Conservation (phyloP, 2,113 vertebrate species). For the Elephas maximus region DNA sequence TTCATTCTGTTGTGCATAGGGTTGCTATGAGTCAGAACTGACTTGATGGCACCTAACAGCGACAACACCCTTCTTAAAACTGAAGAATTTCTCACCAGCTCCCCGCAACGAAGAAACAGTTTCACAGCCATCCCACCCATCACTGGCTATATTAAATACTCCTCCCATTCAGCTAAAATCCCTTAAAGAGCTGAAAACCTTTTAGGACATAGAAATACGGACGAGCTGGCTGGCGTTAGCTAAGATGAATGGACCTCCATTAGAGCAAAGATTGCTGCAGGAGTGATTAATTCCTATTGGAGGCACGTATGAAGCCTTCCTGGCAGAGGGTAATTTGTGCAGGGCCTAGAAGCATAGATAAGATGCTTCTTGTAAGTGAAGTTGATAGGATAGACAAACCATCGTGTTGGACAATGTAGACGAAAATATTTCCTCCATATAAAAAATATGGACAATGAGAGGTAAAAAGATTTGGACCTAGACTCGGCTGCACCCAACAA, state of each 20-base stretch:
- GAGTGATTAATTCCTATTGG: neutral
- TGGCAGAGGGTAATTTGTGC: neutral
- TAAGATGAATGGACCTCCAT: neutral
- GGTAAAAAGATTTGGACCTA: too few relatives aligned
- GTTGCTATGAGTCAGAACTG: too few relatives aligned
- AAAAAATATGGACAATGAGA: too few relatives aligned
- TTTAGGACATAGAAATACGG: neutral
- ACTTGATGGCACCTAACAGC: neutral
- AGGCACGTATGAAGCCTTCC: neutral
- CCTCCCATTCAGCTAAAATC: neutral
- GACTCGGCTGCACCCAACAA: too few relatives aligned
- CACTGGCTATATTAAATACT: neutral
- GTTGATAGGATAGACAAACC: neutral
- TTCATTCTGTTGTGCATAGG: too few relatives aligned
- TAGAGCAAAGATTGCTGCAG: neutral
- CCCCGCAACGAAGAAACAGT: neutral
- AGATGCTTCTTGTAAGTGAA: neutral
- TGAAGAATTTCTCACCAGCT: neutral
- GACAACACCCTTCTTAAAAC: neutral
- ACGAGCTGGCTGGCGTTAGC: neutral
- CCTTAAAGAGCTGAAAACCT: neutral
- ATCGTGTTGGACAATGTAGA: neutral
- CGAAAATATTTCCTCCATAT: too few relatives aligned
- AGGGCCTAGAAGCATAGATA: neutral
- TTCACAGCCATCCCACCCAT: neutral